Base-by-base conservation (phyloP, 2,797 vertebrate genomes). In the Fundulus diaphanus region DNA sequence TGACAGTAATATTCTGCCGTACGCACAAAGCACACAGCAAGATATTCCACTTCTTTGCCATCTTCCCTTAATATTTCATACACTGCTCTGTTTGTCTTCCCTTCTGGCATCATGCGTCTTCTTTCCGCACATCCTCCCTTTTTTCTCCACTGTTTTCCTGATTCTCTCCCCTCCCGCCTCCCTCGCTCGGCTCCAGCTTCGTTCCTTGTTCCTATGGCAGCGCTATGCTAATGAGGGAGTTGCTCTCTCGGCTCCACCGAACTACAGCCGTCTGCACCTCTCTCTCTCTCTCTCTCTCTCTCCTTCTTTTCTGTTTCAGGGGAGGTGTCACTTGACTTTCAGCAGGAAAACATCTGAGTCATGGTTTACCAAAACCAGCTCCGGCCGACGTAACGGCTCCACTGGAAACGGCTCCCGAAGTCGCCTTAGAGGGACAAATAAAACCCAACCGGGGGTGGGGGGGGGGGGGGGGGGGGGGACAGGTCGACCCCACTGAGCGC, bases 161-260 rank as follows among this genome's bases (percentile, higher is more conserved):
- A 40, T 51, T 70, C 35, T n/a, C n/a, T 7, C 24, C 46, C 20
- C 42, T 44, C 37, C 24, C 40, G 44, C n/a, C n/a, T 33, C n/a
- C 8, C 18, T 54, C 40, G 11, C 70, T 74, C n/a, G 2, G 74
- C 79, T 80, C 66, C 75, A 20, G 76, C 74, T 88, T 90, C 85
- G 88, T 91, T 86, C 90, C 87, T 81, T 92, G 92, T 94, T 94
- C 89, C 93, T 56, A 94, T 93, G 90, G 92, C 83, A 92, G 89
- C 92, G 29, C 74, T 88, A 94, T 94, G 92, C 82, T 92, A 94
- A 94, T 94, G 87, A 92, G 76, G 76, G 66, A 80, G 79, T 83
- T 74, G 84, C 82, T 91, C 84, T 88, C 86, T 56, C 68, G 66
- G 83, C 81, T 88, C 63, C 71, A 24, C 65, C 71, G 72, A 91